These are phyloP conservation scores for Protodeltote pygarga DNA, from an alignment of 2,888 invertebrate species.

Conservation along the genomic window DNA sequence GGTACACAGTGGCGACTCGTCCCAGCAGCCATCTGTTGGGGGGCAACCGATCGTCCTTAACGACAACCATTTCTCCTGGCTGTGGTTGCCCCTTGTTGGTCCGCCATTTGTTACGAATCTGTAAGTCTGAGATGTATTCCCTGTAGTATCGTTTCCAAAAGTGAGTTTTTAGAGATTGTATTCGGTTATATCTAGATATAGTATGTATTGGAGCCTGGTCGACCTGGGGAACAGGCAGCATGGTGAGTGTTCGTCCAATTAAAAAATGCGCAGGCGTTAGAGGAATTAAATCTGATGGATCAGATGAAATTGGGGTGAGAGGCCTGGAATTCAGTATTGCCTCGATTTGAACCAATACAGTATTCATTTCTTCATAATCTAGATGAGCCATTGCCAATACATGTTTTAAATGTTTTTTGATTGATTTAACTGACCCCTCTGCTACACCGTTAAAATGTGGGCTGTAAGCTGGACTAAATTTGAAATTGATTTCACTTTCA, in stretches of 20 bases:
- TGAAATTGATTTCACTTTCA: constrained; percentile 19
- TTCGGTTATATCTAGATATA: not conserved
- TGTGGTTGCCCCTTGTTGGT: not conserved
- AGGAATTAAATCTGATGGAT: constrained; percentile 2
- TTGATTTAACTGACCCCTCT: constrained; percentile 36
- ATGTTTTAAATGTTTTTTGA: constrained; percentile 21
- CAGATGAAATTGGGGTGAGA: not conserved
- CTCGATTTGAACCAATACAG: constrained; percentile 13
- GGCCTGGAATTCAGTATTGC: not conserved
- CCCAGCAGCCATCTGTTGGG: constrained; percentile 18
- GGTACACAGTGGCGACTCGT: constrained; percentile 1
- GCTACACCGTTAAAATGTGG: constrained; percentile 39
- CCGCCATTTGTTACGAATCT: constrained; percentile 3
- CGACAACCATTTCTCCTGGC: not conserved
- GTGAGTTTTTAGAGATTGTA: not conserved
- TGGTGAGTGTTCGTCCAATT: not conserved
- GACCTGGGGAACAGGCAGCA: not conserved
- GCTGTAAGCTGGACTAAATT: constrained; percentile 30
- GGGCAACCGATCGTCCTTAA: constrained; percentile 5
- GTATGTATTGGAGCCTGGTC: not conserved
- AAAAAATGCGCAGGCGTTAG: too few species aligned
- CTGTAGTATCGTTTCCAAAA: constrained; percentile 1
- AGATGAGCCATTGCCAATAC: constrained; percentile 26
- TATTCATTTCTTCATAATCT: constrained; percentile 36
- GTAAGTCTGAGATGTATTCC: constrained; percentile 1